Conservation (phyloP, 2,888 invertebrate genomes). For the Lithosia quadra region DNA sequence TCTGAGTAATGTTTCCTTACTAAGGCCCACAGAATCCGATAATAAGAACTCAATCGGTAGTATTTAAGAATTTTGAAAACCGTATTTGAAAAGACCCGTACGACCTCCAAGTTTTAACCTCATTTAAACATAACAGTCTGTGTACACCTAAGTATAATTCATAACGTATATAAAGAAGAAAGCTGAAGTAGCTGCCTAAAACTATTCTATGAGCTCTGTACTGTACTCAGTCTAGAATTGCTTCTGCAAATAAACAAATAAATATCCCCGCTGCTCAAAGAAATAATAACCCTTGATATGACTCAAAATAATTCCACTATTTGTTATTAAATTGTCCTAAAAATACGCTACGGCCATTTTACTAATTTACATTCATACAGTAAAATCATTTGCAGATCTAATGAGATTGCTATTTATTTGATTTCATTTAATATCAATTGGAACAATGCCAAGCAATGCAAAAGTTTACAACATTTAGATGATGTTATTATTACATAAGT, state of each 20-base stretch:
- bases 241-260: too few species aligned
- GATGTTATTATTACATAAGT: not conserved
- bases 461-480: not conserved
- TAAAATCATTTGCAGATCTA: not conserved
- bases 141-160: too few species aligned
- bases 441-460: not conserved
- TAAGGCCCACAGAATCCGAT: not conserved
- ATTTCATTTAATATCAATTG: slow-evolving; percentile 5
- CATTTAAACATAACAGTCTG: too few species aligned
- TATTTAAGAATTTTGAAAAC: not conserved
- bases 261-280: too few species aligned
- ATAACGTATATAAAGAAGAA: too few species aligned
- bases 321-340: not conserved
- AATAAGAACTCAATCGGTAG: not conserved
- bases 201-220: too few species aligned
- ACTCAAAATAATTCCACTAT: too few species aligned
- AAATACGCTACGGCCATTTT: not conserved
- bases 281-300: too few species aligned
- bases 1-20: not conserved
- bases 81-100: not conserved
- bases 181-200: too few species aligned
- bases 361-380: not conserved
- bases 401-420: not conserved
- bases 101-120: too few species aligned
- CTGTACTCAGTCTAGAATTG: too few species aligned